A percentile compares a stretch with the other conserved stretches of the same genome.
phyloP scores from a whole-genome alignment of 2,113 vertebrate genomes.

The Ptyas mucosa region DNA sequence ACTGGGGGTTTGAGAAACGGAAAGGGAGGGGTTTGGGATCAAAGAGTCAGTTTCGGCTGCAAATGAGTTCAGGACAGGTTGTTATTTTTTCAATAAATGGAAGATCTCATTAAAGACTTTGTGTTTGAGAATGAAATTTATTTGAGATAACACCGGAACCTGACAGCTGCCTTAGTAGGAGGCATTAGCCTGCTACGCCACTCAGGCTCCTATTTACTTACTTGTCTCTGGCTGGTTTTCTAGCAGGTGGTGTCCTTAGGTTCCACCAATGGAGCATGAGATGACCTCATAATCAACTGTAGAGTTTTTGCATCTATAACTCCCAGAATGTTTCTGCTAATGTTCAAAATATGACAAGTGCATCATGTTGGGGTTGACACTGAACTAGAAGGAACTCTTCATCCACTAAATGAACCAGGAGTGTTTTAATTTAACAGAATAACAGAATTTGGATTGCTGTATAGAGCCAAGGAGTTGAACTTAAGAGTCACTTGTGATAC shows the following conservation, averaged over 20 bases:
- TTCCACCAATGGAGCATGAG: not conserved
- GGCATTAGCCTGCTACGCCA: too few relatives aligned
- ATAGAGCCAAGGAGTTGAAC: not conserved
- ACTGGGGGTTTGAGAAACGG: too few relatives aligned
- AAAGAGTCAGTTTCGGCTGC: too few relatives aligned
- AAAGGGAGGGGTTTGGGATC: too few relatives aligned
- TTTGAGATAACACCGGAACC: too few relatives aligned
- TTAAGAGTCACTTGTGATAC: not conserved
- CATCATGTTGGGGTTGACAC: not conserved
- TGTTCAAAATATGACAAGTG: not conserved
- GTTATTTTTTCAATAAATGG: too few relatives aligned
- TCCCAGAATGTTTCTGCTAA: not conserved
- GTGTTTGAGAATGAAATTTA: too few relatives aligned
- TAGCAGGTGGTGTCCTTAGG: not conserved
- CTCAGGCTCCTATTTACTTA: too few relatives aligned
- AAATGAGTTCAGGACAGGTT: too few relatives aligned
- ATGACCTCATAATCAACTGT: not conserved
- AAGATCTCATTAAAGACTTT: too few relatives aligned
- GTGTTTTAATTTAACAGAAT: not conserved
- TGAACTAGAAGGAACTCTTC: not conserved
- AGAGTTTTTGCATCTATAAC: not conserved
- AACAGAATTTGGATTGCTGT: not conserved
- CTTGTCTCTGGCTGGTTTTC: not conserved
- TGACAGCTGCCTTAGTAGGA: too few relatives aligned
- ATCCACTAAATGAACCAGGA: not conserved